Evolutionary conservation across 2,113 vertebrate genomes (phyloP).

Genomic region (Gymnorhina tibicen): DNA sequence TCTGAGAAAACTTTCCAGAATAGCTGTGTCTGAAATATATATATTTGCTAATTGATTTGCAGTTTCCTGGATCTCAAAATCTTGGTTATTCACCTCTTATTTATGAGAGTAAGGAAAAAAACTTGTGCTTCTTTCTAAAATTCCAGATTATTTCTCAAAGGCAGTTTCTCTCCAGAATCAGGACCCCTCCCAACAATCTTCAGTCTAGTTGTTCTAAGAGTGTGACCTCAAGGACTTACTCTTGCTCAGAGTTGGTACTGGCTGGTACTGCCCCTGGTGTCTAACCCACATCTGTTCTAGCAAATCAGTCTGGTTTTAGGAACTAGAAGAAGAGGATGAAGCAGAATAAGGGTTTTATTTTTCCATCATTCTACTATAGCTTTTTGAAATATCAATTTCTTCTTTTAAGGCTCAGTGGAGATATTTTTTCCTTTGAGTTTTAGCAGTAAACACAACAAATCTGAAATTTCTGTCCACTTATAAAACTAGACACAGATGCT

Average conservation of each 20-base stretch:
- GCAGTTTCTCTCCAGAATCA: neutral
- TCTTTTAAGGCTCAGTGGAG: neutral
- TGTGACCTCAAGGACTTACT: neutral
- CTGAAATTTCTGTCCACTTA: neutral
- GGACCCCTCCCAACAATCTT: neutral
- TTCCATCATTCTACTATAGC: neutral
- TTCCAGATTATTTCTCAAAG: neutral
- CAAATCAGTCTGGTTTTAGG: neutral
- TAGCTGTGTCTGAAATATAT: neutral
- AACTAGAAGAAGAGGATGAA: rapidly evolving
- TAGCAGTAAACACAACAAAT: neutral
- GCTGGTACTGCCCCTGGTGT: neutral
- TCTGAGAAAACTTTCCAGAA: neutral
- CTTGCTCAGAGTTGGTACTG: neutral
- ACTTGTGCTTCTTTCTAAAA: neutral
- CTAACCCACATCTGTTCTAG: neutral
- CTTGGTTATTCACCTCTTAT: neutral
- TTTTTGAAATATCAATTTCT: neutral
- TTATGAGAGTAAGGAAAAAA: neutral
- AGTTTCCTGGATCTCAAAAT: neutral
- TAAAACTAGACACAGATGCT: neutral
- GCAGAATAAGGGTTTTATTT: neutral
- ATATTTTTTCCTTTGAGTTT: neutral
- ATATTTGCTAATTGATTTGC: neutral
- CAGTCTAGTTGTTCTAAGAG: neutral